Conservation (phyloP, 2,797 vertebrate species). For the Helostoma temminkii region DNA sequence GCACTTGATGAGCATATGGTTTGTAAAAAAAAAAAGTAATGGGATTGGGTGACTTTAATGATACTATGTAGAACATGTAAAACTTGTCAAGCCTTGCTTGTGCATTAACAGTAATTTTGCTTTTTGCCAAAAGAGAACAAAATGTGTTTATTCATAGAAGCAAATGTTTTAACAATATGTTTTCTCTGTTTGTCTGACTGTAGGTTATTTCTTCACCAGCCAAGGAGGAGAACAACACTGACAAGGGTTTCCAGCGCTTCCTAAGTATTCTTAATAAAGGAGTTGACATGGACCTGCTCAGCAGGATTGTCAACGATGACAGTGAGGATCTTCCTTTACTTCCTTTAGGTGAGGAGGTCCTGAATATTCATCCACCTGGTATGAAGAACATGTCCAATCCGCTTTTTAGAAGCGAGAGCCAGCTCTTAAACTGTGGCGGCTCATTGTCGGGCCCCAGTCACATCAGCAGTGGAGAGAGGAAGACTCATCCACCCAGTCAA, state of each 20-base stretch:
- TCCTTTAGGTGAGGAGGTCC: neutral
- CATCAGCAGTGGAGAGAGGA: constrained; percentile 13
- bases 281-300: constrained; percentile 72
- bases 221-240: constrained; percentile 2
- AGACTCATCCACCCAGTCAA: neutral
- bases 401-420: neutral
- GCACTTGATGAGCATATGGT: too few species aligned
- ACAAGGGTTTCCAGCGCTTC: constrained; percentile 71
- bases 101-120: too few species aligned
- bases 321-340: constrained; percentile 17
- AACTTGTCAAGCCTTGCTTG: too few species aligned
- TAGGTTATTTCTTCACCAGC: constrained; percentile 38
- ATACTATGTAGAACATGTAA: too few species aligned
- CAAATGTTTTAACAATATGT: neutral
- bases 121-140: too few species aligned
- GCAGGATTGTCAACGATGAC: constrained; percentile 65
- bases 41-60: too few species aligned
- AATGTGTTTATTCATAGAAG: neutral
- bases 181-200: neutral
- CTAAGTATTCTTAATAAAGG: constrained; percentile 78
- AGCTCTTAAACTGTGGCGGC: neutral
- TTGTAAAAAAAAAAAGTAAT: too few species aligned
- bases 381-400: neutral
- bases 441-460: neutral
- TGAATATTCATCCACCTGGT: neutral